Evolutionary conservation across 2,797 vertebrate species (phyloP).

Genomic region (Micrastur ruficollis): DNA sequence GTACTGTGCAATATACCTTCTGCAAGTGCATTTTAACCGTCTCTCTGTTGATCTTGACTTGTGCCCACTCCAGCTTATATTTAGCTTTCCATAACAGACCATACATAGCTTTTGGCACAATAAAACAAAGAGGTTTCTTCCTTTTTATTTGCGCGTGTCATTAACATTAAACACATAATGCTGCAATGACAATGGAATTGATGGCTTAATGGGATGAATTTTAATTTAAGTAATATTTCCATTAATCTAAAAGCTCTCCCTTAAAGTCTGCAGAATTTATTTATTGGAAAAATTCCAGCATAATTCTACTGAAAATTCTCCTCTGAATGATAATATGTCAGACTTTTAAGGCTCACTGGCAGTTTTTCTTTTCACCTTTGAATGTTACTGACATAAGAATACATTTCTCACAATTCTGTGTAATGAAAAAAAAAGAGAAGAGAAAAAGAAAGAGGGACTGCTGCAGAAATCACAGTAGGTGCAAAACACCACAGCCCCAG

Average conservation of each 20-base stretch:
- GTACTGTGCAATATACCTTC: neutral
- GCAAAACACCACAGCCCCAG: neutral
- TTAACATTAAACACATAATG: slow-evolving; percentile 56
- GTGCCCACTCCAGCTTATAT: neutral
- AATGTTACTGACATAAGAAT: neutral
- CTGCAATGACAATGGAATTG: slow-evolving; percentile 55
- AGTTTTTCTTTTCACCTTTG: neutral
- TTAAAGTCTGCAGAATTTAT: slow-evolving; percentile 68
- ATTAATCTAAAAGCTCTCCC: slow-evolving; percentile 69
- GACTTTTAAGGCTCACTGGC: slow-evolving; percentile 13
- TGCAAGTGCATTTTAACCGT: neutral
- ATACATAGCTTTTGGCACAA: neutral
- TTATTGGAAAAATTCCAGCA: slow-evolving; percentile 66
- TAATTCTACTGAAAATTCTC: slow-evolving; percentile 49
- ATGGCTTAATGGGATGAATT: slow-evolving; percentile 63
- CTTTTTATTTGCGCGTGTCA: slow-evolving; percentile 41
- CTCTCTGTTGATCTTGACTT: neutral
- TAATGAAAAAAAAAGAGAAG: neutral
- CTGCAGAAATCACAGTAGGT: neutral
- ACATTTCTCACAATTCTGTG: neutral
- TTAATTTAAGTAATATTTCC: slow-evolving; percentile 71
- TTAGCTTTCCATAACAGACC: neutral
- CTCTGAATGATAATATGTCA: slow-evolving; percentile 51
- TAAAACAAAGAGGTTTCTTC: slow-evolving; percentile 27
- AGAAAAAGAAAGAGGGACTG: neutral